phyloP scores from a whole-genome alignment of 2,888 invertebrate genomes.

The Lochmaea crataegi region DNA sequence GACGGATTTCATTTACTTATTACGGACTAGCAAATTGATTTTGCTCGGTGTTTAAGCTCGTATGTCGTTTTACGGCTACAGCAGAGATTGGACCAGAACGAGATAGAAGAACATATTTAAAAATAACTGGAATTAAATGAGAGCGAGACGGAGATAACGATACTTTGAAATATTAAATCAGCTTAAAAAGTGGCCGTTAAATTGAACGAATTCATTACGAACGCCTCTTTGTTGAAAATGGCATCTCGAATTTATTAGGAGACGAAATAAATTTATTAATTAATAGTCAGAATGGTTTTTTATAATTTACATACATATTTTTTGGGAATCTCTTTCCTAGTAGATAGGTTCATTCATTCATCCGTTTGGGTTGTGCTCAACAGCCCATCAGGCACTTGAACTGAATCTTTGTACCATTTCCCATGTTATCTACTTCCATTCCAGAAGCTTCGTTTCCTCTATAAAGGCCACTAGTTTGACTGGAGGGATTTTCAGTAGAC shows the following conservation, averaged over 20 bases:
- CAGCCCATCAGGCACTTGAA: too few relatives aligned
- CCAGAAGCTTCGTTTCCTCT: too few relatives aligned
- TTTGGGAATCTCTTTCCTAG: too few relatives aligned
- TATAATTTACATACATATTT: neutral
- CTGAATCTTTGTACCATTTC: too few relatives aligned
- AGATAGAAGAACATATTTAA: conserved; percentile 25
- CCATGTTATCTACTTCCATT: too few relatives aligned
- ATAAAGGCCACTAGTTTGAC: too few relatives aligned
- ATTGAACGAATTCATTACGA: conserved; percentile 41
- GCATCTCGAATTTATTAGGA: conserved; percentile 23
- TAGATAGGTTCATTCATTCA: too few relatives aligned
- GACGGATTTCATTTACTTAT: conserved; percentile 57
- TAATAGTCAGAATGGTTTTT: conserved; percentile 9
- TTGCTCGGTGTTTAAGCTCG: conserved; percentile 47
- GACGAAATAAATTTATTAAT: conserved; percentile 18
- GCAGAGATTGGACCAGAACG: conserved; percentile 38
- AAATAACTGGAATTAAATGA: conserved; percentile 38
- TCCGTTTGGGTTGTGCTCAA: too few relatives aligned
- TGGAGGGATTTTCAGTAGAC: too few relatives aligned
- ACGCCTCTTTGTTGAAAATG: conserved; percentile 18
- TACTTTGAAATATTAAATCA: conserved; percentile 40
- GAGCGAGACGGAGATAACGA: conserved; percentile 32
- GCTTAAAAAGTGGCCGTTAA: conserved; percentile 40
- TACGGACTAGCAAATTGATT: conserved; percentile 54
- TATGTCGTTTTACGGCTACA: conserved; percentile 41